Evolutionary conservation across 2,797 vertebrate genomes (phyloP).

Genomic region (Enteromius treurensis): DNA sequence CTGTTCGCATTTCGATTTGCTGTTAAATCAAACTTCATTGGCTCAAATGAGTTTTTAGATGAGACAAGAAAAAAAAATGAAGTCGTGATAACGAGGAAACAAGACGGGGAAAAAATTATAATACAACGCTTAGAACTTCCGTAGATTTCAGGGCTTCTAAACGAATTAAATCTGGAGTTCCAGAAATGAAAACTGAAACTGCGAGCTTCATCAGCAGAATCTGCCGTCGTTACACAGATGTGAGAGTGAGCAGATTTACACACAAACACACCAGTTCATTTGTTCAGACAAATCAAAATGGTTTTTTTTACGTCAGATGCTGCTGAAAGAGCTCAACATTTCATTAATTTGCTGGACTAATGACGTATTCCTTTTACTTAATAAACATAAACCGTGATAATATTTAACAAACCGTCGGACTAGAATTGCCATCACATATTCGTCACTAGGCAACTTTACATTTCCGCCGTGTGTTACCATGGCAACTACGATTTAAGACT

Average conservation of each 20-base stretch:
- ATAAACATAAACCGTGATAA: neutral
- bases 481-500: slow-evolving; percentile 37
- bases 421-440: neutral
- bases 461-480: slow-evolving; percentile 3
- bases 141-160: neutral
- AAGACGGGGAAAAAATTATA: too few species aligned
- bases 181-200: too few species aligned
- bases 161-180: too few species aligned
- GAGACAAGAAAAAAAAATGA: too few species aligned
- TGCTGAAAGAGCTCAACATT: neutral
- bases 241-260: neutral
- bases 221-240: neutral
- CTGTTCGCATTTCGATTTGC: too few species aligned
- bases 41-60: too few species aligned
- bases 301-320: too few species aligned
- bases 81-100: too few species aligned
- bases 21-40: too few species aligned
- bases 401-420: neutral
- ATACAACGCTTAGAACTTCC: too few species aligned
- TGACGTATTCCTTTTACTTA: neutral
- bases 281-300: too few species aligned
- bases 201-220: neutral
- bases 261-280: too few species aligned
- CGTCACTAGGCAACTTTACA: neutral
- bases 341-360: neutral